Base-by-base conservation (phyloP, 2,888 invertebrate species). In the Chorisops tibialis region DNA sequence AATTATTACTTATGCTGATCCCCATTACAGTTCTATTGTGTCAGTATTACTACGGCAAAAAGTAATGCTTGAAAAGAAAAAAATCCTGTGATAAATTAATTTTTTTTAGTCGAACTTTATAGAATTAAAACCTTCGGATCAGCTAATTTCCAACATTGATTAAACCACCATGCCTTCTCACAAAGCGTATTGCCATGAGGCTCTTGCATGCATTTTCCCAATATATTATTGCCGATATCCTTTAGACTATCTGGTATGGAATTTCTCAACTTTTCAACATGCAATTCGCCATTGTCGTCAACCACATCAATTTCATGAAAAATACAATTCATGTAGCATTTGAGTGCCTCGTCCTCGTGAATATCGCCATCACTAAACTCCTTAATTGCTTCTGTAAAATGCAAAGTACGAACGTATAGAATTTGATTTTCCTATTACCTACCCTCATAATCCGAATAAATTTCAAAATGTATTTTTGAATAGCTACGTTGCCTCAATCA, bases 321-420 rank as follows among this genome's bases (percentile, higher is more conserved):
- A 45, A 77, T 63, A 65, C 78, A 78, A 67, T 77, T 74, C 77
- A 78, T 78, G 59, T 78, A 78, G 63, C 78, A 78, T 67, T 77
- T 78, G 3, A 78, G 70, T 43, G 71, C 73, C 65, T 74, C 75
- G 58, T 77, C 77, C 12, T 78, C 78, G 60, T 76, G 77, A 51
- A 77, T 71, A 61, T 78, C 73, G 4, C 78, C 78, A 59, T 77
- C 77, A 62, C 78, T 78, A 63, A 78, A 78, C 66, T 76, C 74
- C 66, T 75, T 77, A 63, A 78, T 78, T 49, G 75, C 71, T 59
- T 69, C 78, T 76, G 65, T 9, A 49, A 39, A 30, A 2, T 30
- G 9, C 9, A 30, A 30, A 30, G 30, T 30, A 30, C 30, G 2
- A 7, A 2, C 7, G 30, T 30, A 9, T 30, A 30, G 30, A 2